These are phyloP conservation scores for Leucoma salicis DNA, from an alignment of 2,888 invertebrate species.

Conservation along the genomic window DNA sequence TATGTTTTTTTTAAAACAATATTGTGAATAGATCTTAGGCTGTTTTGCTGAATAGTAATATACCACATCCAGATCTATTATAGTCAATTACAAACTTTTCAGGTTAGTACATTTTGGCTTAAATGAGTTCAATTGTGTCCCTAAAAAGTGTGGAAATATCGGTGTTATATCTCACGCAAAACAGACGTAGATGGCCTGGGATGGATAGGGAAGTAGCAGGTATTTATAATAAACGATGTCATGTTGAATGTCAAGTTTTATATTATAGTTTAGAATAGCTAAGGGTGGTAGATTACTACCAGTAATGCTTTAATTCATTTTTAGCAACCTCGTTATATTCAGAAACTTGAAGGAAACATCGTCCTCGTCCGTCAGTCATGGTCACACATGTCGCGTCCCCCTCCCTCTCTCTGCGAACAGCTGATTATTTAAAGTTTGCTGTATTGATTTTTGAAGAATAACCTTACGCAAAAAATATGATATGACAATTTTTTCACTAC, in stretches of 20 bases:
- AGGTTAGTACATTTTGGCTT: too few relatives aligned
- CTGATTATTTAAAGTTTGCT: slow-evolving; percentile 76
- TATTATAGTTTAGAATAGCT: slow-evolving; percentile 38
- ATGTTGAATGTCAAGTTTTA: not conserved
- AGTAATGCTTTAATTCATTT: slow-evolving; percentile 38
- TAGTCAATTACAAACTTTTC: too few relatives aligned
- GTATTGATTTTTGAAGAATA: slow-evolving; percentile 79
- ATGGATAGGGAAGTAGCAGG: not conserved
- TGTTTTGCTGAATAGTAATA: too few relatives aligned
- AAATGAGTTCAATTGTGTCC: too few relatives aligned
- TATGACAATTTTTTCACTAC: slow-evolving; percentile 28
- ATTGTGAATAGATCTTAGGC: too few relatives aligned
- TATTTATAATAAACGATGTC: not conserved
- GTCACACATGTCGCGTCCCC: slow-evolving; percentile 67
- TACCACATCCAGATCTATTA: too few relatives aligned
- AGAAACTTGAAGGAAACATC: slow-evolving; percentile 52
- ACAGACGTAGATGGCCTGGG: too few relatives aligned
- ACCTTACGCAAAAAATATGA: slow-evolving; percentile 54
- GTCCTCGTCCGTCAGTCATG: slow-evolving; percentile 72
- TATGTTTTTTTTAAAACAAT: too few relatives aligned
- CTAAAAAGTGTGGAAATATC: too few relatives aligned
- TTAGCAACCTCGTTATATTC: slow-evolving; percentile 40
- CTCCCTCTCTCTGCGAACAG: slow-evolving; percentile 69
- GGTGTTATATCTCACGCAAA: too few relatives aligned
- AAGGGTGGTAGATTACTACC: slow-evolving; percentile 24